phyloP scores from a whole-genome alignment of 2,113 vertebrate genomes.

The Syngnathoides biaculeatus region DNA sequence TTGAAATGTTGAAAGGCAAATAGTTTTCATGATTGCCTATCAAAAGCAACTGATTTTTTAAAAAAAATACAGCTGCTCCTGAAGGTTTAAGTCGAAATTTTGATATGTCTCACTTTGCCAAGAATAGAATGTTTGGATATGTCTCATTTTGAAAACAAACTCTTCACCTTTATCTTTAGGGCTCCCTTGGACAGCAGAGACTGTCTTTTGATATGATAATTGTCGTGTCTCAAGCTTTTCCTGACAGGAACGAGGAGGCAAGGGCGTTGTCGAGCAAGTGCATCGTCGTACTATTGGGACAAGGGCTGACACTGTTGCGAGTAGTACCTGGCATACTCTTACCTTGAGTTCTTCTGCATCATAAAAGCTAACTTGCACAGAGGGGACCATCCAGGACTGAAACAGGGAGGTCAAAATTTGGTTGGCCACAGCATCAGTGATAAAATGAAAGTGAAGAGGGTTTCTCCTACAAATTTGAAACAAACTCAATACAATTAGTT shows the following conservation, averaged over 20 bases:
- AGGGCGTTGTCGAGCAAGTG: not conserved
- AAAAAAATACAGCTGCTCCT: too few species aligned
- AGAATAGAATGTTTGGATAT: too few species aligned
- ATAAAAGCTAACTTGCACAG: constrained; percentile 89
- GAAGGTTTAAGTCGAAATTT: too few species aligned
- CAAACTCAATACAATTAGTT: not conserved
- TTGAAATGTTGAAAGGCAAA: too few species aligned
- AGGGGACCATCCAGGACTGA: constrained; percentile 94
- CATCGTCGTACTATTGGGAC: not conserved
- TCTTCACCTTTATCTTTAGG: too few species aligned
- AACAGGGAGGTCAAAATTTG: constrained; percentile 85
- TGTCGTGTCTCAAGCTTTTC: constrained; percentile 3
- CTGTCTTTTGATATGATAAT: constrained; percentile 17
- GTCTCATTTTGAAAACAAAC: too few species aligned
- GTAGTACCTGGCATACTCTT: constrained; percentile 17
- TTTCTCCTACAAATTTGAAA: constrained; percentile 79
- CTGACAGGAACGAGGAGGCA: not conserved
- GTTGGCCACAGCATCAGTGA: constrained; percentile 86
- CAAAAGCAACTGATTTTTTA: too few species aligned
- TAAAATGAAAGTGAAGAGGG: constrained; percentile 92
- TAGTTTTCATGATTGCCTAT: too few species aligned
- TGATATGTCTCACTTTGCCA: too few species aligned
- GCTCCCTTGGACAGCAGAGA: not conserved
- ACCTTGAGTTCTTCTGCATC: constrained; percentile 89
- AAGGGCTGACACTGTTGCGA: not conserved